Evolutionary conservation across 2,888 invertebrate species (phyloP).

Genomic region (Epistrophella euchroma): DNA sequence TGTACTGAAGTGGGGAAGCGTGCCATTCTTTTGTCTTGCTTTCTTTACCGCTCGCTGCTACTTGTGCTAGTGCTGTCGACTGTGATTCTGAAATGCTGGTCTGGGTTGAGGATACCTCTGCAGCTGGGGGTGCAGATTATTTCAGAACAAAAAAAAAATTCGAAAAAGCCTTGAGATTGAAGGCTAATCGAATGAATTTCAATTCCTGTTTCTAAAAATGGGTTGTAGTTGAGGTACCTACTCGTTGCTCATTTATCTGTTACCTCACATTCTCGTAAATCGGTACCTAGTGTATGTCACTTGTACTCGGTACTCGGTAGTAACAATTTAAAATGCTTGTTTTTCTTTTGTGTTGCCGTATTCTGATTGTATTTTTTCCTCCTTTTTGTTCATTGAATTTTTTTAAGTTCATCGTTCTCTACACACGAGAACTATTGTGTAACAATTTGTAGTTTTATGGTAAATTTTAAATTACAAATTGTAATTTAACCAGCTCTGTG

Average conservation of each 20-base stretch:
- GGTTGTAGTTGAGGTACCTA: neutral
- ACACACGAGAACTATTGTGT: slow-evolving; percentile 1
- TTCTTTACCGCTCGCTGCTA: neutral
- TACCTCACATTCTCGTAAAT: neutral
- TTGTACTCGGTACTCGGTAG: slow-evolving; percentile 1
- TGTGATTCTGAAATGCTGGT: neutral
- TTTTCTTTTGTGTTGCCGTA: neutral
- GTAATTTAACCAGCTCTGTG: neutral
- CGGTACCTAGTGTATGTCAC: neutral
- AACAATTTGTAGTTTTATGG: slow-evolving; percentile 8
- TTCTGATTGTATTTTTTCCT: neutral
- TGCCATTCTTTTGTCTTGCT: slow-evolving; percentile 30
- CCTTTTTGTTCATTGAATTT: neutral
- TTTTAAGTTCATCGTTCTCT: slow-evolving; percentile 34
- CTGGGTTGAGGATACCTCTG: neutral
- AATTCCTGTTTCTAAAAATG: slow-evolving; percentile 31
- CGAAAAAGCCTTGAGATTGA: slow-evolving; percentile 3
- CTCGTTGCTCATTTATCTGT: neutral
- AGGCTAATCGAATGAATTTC: slow-evolving; percentile 30
- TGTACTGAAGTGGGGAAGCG: slow-evolving; percentile 56
- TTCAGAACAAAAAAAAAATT: neutral
- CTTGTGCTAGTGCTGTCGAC: slow-evolving; percentile 3
- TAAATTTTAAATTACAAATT: neutral
- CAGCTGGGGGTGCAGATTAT: neutral
- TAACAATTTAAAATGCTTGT: neutral